A percentile compares a stretch with the other conserved stretches of the same genome.
Evolutionary conservation across 2,113 vertebrate genomes (phyloP).

Genomic region (Leptocoma aspasia): DNA sequence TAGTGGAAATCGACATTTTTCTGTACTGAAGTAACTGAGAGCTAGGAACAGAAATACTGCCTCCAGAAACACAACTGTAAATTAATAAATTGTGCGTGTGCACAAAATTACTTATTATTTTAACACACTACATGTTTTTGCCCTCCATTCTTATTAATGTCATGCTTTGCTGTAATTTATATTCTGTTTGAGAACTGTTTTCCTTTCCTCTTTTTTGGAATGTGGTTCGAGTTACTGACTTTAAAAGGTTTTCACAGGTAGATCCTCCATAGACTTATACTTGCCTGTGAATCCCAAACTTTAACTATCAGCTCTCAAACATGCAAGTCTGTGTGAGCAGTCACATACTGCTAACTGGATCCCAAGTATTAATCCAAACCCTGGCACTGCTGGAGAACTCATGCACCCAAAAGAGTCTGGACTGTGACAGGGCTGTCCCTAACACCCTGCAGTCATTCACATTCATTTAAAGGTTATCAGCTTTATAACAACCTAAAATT

Average conservation of each 20-base stretch:
- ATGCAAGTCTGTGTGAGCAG: not conserved
- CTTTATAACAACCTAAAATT: not conserved
- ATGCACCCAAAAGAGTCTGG: not conserved
- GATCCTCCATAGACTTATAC: accelerated
- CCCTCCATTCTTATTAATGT: not conserved
- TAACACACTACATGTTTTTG: not conserved
- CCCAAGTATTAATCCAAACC: not conserved
- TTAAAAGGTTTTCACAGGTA: not conserved
- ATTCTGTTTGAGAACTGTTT: not conserved
- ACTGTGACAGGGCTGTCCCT: not conserved
- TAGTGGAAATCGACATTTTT: constrained; percentile 50
- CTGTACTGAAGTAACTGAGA: constrained; percentile 32
- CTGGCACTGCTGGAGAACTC: not conserved
- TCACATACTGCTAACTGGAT: not conserved
- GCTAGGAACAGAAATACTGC: not conserved
- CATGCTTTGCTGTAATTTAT: not conserved
- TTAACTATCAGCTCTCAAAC: not conserved
- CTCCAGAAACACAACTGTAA: not conserved
- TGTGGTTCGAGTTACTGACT: not conserved
- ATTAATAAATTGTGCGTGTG: not conserved
- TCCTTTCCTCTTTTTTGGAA: not conserved
- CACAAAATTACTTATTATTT: not conserved
- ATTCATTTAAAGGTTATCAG: not conserved
- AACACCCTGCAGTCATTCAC: not conserved
- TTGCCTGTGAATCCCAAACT: not conserved